Evolutionary conservation across 1,140 invertebrate genomes (phyloP).

Genomic region (Drosophila saltans): DNA sequence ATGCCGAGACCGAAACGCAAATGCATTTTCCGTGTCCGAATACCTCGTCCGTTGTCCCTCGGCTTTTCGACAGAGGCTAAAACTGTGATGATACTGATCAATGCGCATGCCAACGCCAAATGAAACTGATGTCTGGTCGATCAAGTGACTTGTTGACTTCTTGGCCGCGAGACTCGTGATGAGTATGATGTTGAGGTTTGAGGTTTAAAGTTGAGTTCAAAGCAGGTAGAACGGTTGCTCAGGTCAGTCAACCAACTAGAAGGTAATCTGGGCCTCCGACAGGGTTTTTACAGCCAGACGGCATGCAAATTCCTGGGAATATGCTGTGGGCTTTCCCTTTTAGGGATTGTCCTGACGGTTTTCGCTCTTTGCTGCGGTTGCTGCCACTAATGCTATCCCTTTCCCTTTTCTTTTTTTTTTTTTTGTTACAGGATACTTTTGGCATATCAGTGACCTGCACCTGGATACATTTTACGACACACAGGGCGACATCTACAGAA

Average conservation of each 20-base stretch:
- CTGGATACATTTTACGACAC: slow-evolving; percentile 91
- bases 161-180: not conserved
- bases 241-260: slow-evolving; percentile 35
- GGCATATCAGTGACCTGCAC: slow-evolving; percentile 96
- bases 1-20: slow-evolving; percentile 37
- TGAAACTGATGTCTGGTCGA: slow-evolving; percentile 40
- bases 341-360: slow-evolving; percentile 49
- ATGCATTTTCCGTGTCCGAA: slow-evolving; percentile 31
- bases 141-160: slow-evolving; percentile 50
- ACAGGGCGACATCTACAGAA: slow-evolving; percentile 86
- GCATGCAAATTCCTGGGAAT: slow-evolving; percentile 40
- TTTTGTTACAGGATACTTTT: slow-evolving; percentile 92
- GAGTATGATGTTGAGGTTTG: too few relatives aligned
- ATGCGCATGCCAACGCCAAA: slow-evolving; percentile 64
- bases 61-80: slow-evolving; percentile 23
- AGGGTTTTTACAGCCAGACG: slow-evolving; percentile 49
- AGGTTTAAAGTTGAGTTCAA: not conserved
- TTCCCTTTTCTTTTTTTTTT: slow-evolving; percentile 44
- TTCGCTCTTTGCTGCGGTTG: not conserved
- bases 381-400: not conserved
- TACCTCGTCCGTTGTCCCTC: slow-evolving; percentile 4
- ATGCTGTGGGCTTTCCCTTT: slow-evolving; percentile 51
- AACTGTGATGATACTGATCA: slow-evolving; percentile 41
- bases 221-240: slow-evolving; percentile 21
- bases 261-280: not conserved